phyloP scores from a whole-genome alignment of 2,888 invertebrate species.

The Acanthosepion pharaonis region DNA sequence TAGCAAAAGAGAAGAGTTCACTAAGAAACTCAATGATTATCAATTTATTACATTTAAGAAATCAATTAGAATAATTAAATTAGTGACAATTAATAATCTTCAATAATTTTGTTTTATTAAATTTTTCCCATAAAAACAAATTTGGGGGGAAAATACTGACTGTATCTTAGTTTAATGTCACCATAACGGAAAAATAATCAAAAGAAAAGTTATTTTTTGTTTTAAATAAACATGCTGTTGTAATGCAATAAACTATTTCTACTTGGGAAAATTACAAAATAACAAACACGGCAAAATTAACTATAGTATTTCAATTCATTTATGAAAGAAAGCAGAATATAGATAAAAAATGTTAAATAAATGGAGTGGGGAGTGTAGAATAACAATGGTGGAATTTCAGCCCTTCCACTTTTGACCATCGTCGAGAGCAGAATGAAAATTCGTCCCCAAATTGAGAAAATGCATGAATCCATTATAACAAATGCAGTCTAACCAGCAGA shows the following conservation, averaged over 20 bases:
- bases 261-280: background rate
- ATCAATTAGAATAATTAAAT: background rate
- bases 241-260: background rate
- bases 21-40: background rate
- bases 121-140: background rate
- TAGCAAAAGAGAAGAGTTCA: background rate
- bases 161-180: background rate
- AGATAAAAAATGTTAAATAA: background rate
- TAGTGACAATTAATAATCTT: background rate
- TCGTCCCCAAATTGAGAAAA: background rate
- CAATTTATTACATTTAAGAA: background rate
- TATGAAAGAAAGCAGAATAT: background rate
- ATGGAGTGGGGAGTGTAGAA: background rate
- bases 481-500: background rate
- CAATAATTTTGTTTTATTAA: background rate
- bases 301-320: background rate
- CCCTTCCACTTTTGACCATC: background rate
- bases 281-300: background rate
- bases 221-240: background rate
- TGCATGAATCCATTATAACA: no score
- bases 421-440: background rate
- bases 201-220: background rate
- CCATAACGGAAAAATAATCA: background rate
- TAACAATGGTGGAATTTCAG: background rate
- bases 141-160: background rate